phyloP scores from a whole-genome alignment of 2,113 vertebrate species.

The Saguinus midas region DNA sequence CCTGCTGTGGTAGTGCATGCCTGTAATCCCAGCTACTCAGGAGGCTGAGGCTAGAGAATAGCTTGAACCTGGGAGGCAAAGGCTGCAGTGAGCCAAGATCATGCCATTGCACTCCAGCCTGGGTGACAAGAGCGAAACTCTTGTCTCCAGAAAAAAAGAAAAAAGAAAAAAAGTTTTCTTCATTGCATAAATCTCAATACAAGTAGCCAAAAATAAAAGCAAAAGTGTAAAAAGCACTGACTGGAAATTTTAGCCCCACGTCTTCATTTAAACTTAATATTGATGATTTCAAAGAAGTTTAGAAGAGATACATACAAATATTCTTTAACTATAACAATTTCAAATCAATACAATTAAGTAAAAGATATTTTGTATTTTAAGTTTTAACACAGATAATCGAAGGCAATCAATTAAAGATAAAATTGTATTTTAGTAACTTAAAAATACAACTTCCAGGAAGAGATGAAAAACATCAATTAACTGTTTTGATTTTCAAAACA shows the following conservation, averaged over 20 bases:
- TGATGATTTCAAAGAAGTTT: conserved; percentile 70
- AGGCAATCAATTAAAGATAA: conserved; percentile 41
- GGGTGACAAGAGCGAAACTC: too few species aligned
- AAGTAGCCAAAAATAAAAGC: conserved; percentile 64
- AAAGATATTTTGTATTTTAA: conserved; percentile 52
- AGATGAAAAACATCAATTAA: conserved; percentile 21
- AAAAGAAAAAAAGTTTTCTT: conserved; percentile 70
- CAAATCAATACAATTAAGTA: conserved; percentile 69
- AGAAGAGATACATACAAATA: conserved; percentile 73
- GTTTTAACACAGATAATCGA: conserved; percentile 69
- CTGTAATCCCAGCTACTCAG: too few species aligned
- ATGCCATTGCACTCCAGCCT: too few species aligned
- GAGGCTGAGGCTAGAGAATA: too few species aligned
- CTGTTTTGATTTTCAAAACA: conserved; percentile 41
- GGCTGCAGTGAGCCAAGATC: too few species aligned
- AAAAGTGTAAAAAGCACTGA: conserved; percentile 55
- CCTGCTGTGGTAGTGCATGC: too few species aligned
- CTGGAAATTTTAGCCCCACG: conserved; percentile 57
- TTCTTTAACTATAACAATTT: conserved; percentile 69
- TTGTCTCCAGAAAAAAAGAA: background rate
- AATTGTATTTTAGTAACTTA: conserved; percentile 12
- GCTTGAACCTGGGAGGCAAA: too few species aligned
- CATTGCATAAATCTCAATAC: conserved; percentile 71
- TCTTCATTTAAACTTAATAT: background rate
- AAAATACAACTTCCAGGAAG: conserved; percentile 27